A percentile compares a stretch with the other conserved stretches of the same genome.
Evolutionary conservation across 1,140 invertebrate genomes (phyloP).

Genomic region (Popillia japonica): DNA sequence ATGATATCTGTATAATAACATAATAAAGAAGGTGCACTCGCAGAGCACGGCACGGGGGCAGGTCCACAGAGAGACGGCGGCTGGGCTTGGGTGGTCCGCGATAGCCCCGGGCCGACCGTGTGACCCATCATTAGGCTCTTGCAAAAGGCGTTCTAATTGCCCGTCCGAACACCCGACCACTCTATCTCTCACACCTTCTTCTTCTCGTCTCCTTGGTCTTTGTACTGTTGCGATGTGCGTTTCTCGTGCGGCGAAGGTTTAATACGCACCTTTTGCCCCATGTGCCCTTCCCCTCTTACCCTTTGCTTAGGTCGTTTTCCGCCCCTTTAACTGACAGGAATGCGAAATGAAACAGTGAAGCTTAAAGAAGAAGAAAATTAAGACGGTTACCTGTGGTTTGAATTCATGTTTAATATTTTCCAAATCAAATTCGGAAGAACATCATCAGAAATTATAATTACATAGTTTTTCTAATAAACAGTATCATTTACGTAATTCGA

Average conservation of each 20-base stretch:
- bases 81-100: constrained; percentile 52
- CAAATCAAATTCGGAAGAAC: no score
- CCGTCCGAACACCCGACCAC: constrained; percentile 53
- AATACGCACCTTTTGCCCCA: constrained; percentile 36
- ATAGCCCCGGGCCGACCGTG: constrained; percentile 50
- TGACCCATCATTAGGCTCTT: constrained; percentile 56
- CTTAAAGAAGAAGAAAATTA: constrained; percentile 11
- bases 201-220: constrained; percentile 36
- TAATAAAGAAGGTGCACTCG: constrained; percentile 46
- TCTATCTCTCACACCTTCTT: constrained; percentile 50
- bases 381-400: neutral
- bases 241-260: neutral
- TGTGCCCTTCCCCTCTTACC: neutral
- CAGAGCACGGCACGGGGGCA: constrained; percentile 43
- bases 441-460: no score
- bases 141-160: constrained; percentile 57
- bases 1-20: constrained; percentile 51
- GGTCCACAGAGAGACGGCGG: constrained; percentile 23
- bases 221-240: constrained; percentile 3
- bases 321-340: neutral
- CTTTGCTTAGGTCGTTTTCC: neutral
- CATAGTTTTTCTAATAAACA: no score
- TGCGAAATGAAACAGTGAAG: neutral
- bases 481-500: no score
- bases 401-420: no score